These are phyloP conservation scores for Drosophila tanythrix DNA, from an alignment of 2,888 invertebrate species.

Conservation along the genomic window DNA sequence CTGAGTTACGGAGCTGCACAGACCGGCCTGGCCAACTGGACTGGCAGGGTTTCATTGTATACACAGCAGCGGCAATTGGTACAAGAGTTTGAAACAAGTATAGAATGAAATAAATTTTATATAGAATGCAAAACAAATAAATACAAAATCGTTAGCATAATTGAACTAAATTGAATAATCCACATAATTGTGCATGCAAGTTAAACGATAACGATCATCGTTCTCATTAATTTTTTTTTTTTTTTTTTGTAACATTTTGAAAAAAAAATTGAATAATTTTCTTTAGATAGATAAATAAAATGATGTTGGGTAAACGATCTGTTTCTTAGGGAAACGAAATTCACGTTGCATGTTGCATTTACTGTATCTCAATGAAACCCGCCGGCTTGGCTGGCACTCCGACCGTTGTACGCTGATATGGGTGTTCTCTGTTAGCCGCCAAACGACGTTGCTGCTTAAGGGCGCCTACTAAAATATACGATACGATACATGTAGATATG, in stretches of 20 bases:
- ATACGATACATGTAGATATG: conserved; percentile 74
- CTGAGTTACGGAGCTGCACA: conserved; percentile 77
- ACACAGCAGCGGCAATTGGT: conserved; percentile 30
- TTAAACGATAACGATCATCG: conserved; percentile 21
- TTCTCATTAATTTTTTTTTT: neutral
- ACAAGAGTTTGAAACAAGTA: conserved; percentile 13
- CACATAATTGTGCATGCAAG: conserved; percentile 18
- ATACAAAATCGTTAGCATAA: conserved; percentile 51
- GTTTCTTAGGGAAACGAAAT: conserved; percentile 48
- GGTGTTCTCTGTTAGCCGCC: conserved; percentile 95
- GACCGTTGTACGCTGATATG: conserved; percentile 95
- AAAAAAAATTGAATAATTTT: conserved; percentile 30
- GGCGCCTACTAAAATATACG: conserved; percentile 85
- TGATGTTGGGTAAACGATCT: conserved; percentile 7
- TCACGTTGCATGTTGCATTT: conserved; percentile 29
- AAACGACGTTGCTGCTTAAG: conserved; percentile 92
- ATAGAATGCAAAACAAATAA: conserved; percentile 33
- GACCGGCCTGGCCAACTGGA: conserved; percentile 73
- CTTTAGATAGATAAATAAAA: conserved; percentile 33
- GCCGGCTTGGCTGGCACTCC: conserved; percentile 89
- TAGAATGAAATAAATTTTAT: conserved; percentile 20
- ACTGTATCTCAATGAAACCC: conserved; percentile 83
- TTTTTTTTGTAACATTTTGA: neutral
- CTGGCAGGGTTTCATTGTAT: conserved; percentile 72
- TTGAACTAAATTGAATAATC: conserved; percentile 63